Base-by-base conservation (phyloP, 2,888 invertebrate species). In the Campoplex capitator region DNA sequence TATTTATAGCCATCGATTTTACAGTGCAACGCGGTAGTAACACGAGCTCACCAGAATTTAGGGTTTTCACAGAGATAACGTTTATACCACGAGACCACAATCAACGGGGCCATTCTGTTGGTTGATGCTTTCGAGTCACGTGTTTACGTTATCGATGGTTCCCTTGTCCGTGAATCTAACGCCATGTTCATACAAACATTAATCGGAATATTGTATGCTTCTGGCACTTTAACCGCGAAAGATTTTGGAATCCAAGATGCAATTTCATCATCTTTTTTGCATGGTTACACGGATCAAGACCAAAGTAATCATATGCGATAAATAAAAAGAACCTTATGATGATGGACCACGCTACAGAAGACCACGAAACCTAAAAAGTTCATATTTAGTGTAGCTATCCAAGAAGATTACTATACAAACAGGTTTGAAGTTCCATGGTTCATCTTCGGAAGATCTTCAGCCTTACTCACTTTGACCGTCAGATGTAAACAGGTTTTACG, bases 1-100 rank as follows among this genome's bases (percentile, higher is more conserved):
- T 83, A 77, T 83, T 83, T 83, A 83, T 83, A 77, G 83, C 48
- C 56, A 83, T 83, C 83, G 83, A 83, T 77, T 83, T 83, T 77
- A 76, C 71, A 68, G 62, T 71, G 77, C 71, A 77, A 83, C 70
- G 76, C 48, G 45, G 56, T 51, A 62, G 76, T 51, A 71, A 70
- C 70, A 71, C 32, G 83, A 70, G 70, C 70, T 71, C 65, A 13
- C 77, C 70, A 62, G 77, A 76, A 83, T 83, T 77, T 77, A 77
- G 83, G 71, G 77, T 71, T 77, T 71, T 35, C 58, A n/a, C 71
- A 51, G 67, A 83, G 83, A 83, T 83, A 83, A 56, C 58, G 70
- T 32, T 83, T 42, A 68, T 42, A 32, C 32, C 62, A 32, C 35
- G 13, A 38, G 28, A 71, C 54, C 65, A 58, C 65, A 45, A 83